These are phyloP conservation scores for Megalonaias nervosa DNA, from an alignment of 1,140 invertebrate species.

Conservation along the genomic window DNA sequence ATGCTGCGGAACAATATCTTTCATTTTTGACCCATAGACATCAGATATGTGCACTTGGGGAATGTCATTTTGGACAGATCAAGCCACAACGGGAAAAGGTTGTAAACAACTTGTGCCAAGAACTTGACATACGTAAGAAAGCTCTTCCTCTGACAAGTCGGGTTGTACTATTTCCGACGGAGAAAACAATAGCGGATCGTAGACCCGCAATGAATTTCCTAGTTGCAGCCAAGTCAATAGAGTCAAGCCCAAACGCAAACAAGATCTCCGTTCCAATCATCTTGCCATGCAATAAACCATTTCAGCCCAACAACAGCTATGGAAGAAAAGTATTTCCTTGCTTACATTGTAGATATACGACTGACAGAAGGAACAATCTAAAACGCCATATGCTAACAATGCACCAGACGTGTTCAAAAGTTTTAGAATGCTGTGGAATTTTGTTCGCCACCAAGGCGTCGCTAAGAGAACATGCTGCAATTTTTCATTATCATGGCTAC, in stretches of 20 bases:
- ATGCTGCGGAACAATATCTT: too few relatives aligned
- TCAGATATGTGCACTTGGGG: too few relatives aligned
- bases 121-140: too few relatives aligned
- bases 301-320: slow-evolving; percentile 42
- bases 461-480: slow-evolving; percentile 69
- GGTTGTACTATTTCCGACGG: too few relatives aligned
- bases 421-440: slow-evolving; percentile 71
- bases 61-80: too few relatives aligned
- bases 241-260: not conserved
- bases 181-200: too few relatives aligned
- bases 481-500: slow-evolving; percentile 71
- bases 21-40: too few relatives aligned
- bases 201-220: too few relatives aligned
- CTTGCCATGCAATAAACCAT: slow-evolving; percentile 29
- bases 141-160: too few relatives aligned
- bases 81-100: too few relatives aligned
- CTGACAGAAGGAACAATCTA: slow-evolving; percentile 73
- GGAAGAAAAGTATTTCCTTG: slow-evolving; percentile 65
- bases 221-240: too few relatives aligned
- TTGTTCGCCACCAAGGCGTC: slow-evolving; percentile 71
- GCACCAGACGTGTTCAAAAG: slow-evolving; percentile 68
- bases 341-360: slow-evolving; percentile 70
- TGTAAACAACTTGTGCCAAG: too few relatives aligned
- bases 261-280: slow-evolving; percentile 32
- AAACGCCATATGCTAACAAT: slow-evolving; percentile 73